Percentiles rank a stretch among this genome's conserved stretches.
Conservation (phyloP, 2,888 invertebrate genomes). For the Gymnoscelis rufifasciata region DNA sequence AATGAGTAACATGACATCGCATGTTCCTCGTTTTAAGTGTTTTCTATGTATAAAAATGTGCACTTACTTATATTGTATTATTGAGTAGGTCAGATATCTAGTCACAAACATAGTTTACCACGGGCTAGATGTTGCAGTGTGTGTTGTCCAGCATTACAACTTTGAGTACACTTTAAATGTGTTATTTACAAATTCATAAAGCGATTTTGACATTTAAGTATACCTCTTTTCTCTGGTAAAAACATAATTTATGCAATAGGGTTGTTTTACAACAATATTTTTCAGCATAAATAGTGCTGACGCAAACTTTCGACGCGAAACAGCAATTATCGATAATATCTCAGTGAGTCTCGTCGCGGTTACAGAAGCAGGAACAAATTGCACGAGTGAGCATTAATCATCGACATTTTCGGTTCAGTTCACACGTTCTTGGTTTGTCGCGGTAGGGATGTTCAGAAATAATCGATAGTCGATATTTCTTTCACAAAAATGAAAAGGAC, state of each 20-base stretch:
- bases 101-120: too few relatives aligned
- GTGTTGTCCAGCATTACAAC: too few relatives aligned
- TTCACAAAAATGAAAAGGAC: neutral
- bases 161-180: too few relatives aligned
- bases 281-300: conserved; percentile 11
- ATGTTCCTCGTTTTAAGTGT: too few relatives aligned
- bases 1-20: too few relatives aligned
- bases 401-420: conserved; percentile 27
- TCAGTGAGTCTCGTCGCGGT: conserved; percentile 12
- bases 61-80: too few relatives aligned
- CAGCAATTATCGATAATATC: conserved; percentile 17
- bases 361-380: conserved; percentile 20
- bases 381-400: conserved; percentile 27
- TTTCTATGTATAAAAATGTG: too few relatives aligned
- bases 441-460: conserved; percentile 16
- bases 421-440: conserved; percentile 28
- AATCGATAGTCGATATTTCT: conserved; percentile 7
- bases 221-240: conserved; percentile 4
- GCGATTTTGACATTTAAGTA: too few relatives aligned
- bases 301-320: conserved; percentile 11
- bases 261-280: neutral
- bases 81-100: too few relatives aligned
- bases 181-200: too few relatives aligned
- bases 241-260: conserved; percentile 8
- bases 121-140: too few relatives aligned